Conservation (phyloP, 2,113 vertebrate genomes). For the Sander lucioperca region DNA sequence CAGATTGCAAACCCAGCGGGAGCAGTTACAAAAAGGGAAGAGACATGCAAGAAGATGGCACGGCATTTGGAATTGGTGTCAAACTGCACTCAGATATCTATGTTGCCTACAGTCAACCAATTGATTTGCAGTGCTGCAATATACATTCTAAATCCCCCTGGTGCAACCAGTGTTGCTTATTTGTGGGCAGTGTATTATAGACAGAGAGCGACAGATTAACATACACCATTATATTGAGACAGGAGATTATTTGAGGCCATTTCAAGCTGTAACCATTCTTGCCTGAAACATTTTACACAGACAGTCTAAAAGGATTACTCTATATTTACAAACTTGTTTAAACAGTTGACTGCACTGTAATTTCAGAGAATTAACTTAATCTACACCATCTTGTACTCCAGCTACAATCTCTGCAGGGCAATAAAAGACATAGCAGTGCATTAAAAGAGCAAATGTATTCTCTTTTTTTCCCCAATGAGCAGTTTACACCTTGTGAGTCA, state of each 20-base stretch:
- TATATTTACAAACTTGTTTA: slow-evolving; percentile 42
- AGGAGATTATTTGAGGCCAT: slow-evolving; percentile 61
- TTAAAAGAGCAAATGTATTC: not conserved
- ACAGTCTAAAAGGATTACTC: slow-evolving; percentile 53
- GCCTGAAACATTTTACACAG: slow-evolving; percentile 56
- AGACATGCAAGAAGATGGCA: slow-evolving; percentile 49
- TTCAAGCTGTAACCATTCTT: slow-evolving; percentile 48
- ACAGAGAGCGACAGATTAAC: slow-evolving; percentile 38
- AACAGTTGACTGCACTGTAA: slow-evolving; percentile 50
- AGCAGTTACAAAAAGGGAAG: slow-evolving; percentile 42
- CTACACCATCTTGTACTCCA: slow-evolving; percentile 34
- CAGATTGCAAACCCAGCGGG: slow-evolving; percentile 59
- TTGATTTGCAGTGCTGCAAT: slow-evolving; percentile 36
- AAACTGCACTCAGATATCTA: slow-evolving; percentile 52
- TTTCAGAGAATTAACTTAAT: slow-evolving; percentile 51
- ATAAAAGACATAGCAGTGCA: slow-evolving; percentile 14
- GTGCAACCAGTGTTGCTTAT: slow-evolving; percentile 31
- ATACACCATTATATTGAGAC: slow-evolving; percentile 37
- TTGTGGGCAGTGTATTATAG: slow-evolving; percentile 37
- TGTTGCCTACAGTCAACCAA: slow-evolving; percentile 47
- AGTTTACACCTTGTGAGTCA: slow-evolving; percentile 33
- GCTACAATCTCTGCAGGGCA: slow-evolving; percentile 40
- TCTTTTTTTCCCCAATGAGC: slow-evolving; percentile 4
- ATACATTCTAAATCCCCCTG: slow-evolving; percentile 44
- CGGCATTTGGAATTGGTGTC: slow-evolving; percentile 62